phyloP scores from a whole-genome alignment of 2,888 invertebrate species.

The Athetis lepigone region DNA sequence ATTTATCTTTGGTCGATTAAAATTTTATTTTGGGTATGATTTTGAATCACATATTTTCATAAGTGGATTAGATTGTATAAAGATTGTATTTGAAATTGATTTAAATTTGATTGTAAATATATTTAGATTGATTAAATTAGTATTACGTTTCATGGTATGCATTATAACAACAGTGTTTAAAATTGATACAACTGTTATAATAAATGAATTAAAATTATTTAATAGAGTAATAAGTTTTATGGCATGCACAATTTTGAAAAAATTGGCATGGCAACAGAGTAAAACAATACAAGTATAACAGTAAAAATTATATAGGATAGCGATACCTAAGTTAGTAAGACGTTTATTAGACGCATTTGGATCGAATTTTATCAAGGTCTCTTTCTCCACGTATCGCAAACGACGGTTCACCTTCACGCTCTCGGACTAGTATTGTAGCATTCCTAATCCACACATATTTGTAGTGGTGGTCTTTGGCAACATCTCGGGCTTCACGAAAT shows the following conservation, averaged over 20 bases:
- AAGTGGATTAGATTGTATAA: not conserved
- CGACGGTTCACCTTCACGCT: slow-evolving; percentile 9
- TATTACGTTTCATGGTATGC: too few relatives aligned
- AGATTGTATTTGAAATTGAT: not conserved
- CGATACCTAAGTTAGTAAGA: not conserved
- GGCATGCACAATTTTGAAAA: slow-evolving; percentile 6
- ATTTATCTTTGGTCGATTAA: not conserved
- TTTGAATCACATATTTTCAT: not conserved
- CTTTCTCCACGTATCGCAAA: slow-evolving; percentile 11
- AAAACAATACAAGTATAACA: not conserved
- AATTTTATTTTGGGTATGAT: not conserved
- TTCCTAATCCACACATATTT: slow-evolving; percentile 16
- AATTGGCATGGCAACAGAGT: not conserved
- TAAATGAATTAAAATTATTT: too few relatives aligned
- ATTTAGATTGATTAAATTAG: not conserved
- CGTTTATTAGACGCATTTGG: not conserved
- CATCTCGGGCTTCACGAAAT: slow-evolving; percentile 9
- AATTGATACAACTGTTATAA: too few relatives aligned
- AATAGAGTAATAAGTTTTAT: not conserved
- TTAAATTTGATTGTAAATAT: not conserved
- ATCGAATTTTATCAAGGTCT: slow-evolving; percentile 6
- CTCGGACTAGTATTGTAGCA: slow-evolving; percentile 8
- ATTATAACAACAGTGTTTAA: too few relatives aligned
- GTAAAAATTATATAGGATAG: not conserved
- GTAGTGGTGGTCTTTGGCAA: slow-evolving; percentile 2